Base-by-base conservation (phyloP, 2,797 vertebrate species). In the Schizopygopsis pylzovi region DNA sequence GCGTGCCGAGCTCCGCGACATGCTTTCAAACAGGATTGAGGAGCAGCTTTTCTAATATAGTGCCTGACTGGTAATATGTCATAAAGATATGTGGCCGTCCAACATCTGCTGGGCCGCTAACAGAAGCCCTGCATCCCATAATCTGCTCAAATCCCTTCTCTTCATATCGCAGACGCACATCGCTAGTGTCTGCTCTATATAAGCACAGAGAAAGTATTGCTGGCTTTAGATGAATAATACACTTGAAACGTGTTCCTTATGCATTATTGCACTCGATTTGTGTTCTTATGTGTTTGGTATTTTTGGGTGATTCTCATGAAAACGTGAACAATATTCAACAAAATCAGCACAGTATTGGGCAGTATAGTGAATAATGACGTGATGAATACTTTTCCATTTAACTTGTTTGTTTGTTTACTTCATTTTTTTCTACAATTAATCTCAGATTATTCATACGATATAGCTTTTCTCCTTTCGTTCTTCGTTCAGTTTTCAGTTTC, bases 121-220 rank as follows among this genome's bases (percentile, higher is more conserved):
- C 90, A 93, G 91, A 94, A 92, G 90, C 86, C 87, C 88, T 89
- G 87, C 88, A 88, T 87, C 88, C 90, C 92, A 89, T 94, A 95
- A 94, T 94, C 92, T 93, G 87, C 90, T 91, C 79, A 91, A 93
- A 94, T 92, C 90, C 87, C 82, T 93, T 91, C 89, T 87, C 93
- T 78, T 93, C 90, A 92, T 90, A 86, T 87, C 90, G 87, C 89
- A n/a, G n/a, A n/a, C n/a, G n/a, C n/a, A n/a, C n/a, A n/a, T n/a
- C 90, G 87, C 89, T 88, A 92, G 90, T 65, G 25, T 54, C 41
- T 83, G 25, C 43, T 49, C 39, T 28, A 43, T 61, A 13, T 61
- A 13, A 79, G 20, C 76, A 45, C 45, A 52, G 71, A 63, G 43
- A 73, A 76, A 77, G 56, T 75, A 83, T 37, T 63, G 43, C 70